Conservation (phyloP, 1,140 invertebrate genomes). For the Pseudomyrmex cubaensis region DNA sequence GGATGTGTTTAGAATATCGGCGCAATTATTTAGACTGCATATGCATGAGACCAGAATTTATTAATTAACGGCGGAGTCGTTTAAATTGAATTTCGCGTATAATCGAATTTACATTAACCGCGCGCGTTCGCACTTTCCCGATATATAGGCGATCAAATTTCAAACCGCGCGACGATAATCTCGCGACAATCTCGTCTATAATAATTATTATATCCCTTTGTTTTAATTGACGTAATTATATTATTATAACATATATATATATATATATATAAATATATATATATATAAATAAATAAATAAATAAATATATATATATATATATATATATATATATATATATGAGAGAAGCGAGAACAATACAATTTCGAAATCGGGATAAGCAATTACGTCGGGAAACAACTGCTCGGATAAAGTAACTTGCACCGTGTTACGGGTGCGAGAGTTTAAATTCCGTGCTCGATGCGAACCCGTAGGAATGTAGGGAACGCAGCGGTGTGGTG, state of each 20-base stretch:
- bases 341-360: neutral
- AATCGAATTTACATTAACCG: slow-evolving; percentile 45
- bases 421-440: neutral
- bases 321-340: no score
- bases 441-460: slow-evolving; percentile 23
- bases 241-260: neutral
- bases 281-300: no score
- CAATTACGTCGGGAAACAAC: slow-evolving; percentile 31
- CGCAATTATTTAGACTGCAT: slow-evolving; percentile 46
- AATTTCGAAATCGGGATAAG: slow-evolving; percentile 7
- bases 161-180: slow-evolving; percentile 12
- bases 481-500: neutral
- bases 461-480: neutral
- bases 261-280: no score
- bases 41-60: slow-evolving; percentile 36
- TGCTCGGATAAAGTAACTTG: neutral
- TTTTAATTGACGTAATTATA: neutral
- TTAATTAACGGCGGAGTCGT: slow-evolving; percentile 37
- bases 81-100: slow-evolving; percentile 37
- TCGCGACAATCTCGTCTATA: neutral
- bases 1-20: slow-evolving; percentile 34
- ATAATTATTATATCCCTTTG: neutral
- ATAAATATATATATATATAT: no score
- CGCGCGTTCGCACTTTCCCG: slow-evolving; percentile 4
- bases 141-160: slow-evolving; percentile 35